phyloP scores from a whole-genome alignment of 2,113 vertebrate species.

The Tachycineta bicolor region DNA sequence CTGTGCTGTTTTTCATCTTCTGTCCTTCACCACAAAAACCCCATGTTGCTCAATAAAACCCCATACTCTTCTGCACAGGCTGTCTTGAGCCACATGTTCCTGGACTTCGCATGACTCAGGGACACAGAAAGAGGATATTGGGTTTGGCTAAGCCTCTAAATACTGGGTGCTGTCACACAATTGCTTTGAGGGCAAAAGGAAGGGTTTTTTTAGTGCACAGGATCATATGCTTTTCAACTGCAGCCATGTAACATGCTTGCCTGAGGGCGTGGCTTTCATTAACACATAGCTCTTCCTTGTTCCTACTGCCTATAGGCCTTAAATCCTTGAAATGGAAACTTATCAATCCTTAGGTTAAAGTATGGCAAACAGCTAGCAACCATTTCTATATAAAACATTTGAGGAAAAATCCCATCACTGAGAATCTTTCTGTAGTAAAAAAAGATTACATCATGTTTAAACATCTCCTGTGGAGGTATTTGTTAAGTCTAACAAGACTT shows the following conservation, averaged over 20 bases:
- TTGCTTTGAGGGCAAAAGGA: slow-evolving; percentile 1
- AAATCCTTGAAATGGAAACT: not conserved
- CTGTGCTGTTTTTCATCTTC: not conserved
- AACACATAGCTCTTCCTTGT: not conserved
- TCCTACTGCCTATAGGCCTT: not conserved
- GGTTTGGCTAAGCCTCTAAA: not conserved
- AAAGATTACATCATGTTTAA: not conserved
- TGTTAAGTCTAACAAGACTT: not conserved
- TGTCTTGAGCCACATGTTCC: not conserved
- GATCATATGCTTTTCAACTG: not conserved
- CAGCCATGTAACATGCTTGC: not conserved
- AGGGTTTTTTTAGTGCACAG: not conserved
- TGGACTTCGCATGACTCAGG: not conserved
- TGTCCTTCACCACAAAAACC: not conserved
- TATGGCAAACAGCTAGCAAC: not conserved
- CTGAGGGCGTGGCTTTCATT: not conserved
- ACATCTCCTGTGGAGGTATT: not conserved
- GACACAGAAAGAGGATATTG: not conserved
- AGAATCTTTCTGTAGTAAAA: not conserved
- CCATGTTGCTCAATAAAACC: not conserved
- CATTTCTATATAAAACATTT: not conserved
- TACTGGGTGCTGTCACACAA: not conserved
- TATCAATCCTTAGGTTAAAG: not conserved
- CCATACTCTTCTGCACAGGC: not conserved
- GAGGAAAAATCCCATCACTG: not conserved